Percentiles rank a stretch among this genome's conserved stretches.
Conservation (phyloP, 2,888 invertebrate species). For the Noctua janthe region DNA sequence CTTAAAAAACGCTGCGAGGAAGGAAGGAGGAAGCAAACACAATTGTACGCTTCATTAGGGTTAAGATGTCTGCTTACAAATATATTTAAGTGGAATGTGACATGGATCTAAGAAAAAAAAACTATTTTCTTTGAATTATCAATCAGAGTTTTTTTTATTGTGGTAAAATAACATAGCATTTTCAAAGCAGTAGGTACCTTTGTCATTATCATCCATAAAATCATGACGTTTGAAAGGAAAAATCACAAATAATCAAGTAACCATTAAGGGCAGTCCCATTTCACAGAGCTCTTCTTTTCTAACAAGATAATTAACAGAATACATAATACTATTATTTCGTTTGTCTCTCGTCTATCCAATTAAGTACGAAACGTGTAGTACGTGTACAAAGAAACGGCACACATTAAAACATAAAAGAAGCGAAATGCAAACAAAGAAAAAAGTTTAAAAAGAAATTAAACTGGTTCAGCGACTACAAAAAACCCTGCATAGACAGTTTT, state of each 20-base stretch:
- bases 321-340: background rate
- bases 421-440: constrained; percentile 32
- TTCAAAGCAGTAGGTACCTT: background rate
- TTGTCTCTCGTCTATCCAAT: constrained; percentile 18
- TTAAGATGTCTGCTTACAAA: constrained; percentile 35
- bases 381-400: constrained; percentile 6
- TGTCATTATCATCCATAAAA: background rate
- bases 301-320: constrained; percentile 25
- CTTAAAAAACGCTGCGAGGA: constrained; percentile 69
- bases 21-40: constrained; percentile 75
- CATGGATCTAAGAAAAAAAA: constrained; percentile 2
- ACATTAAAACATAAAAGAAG: constrained; percentile 31
- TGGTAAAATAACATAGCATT: background rate
- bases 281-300: background rate
- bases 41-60: constrained; percentile 46
- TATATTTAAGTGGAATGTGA: constrained; percentile 42
- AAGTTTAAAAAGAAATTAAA: constrained; percentile 52
- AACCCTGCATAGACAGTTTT: constrained; percentile 60
- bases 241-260: background rate
- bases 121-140: too few relatives aligned
- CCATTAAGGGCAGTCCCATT: background rate
- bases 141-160: background rate
- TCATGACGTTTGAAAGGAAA: background rate
- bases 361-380: constrained; percentile 5
- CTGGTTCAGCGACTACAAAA: constrained; percentile 61